Conservation (phyloP, 2,888 invertebrate genomes). For the Caenorhabditis sp. region DNA sequence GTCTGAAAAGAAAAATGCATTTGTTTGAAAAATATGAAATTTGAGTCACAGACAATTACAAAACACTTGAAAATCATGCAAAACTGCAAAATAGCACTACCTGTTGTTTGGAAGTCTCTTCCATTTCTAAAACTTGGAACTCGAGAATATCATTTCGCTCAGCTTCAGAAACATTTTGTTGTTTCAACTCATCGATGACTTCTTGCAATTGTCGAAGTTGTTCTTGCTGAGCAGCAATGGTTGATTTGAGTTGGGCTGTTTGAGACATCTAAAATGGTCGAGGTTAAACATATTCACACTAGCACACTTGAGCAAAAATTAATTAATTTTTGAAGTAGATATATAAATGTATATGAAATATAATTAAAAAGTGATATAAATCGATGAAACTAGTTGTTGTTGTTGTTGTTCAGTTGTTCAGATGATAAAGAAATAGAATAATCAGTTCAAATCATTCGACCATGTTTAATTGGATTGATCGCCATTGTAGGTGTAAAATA, state of each 20-base stretch:
- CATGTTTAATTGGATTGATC: slow-evolving; percentile 1
- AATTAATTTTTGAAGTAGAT: slow-evolving; percentile 14
- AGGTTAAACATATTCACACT: slow-evolving; percentile 12
- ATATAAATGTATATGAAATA: neutral
- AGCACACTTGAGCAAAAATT: slow-evolving; percentile 14
- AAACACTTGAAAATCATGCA: slow-evolving; percentile 3
- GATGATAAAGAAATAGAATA: neutral
- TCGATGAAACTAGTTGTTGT: neutral
- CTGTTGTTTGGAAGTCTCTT: slow-evolving; percentile 38
- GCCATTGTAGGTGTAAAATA: neutral
- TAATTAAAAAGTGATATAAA: slow-evolving; percentile 7
- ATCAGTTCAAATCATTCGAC: neutral
- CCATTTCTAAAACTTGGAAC: slow-evolving; percentile 65
- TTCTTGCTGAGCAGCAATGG: slow-evolving; percentile 46
- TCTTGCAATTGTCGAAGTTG: slow-evolving; percentile 44
- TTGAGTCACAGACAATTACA: neutral
- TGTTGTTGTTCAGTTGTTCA: slow-evolving; percentile 5
- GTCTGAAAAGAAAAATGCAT: neutral
- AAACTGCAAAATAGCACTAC: neutral
- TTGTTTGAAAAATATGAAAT: neutral
- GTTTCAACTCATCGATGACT: slow-evolving; percentile 38
- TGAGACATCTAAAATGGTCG: slow-evolving; percentile 44
- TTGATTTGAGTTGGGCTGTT: slow-evolving; percentile 46
- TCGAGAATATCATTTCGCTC: slow-evolving; percentile 67
- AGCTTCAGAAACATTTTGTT: slow-evolving; percentile 37